These are phyloP conservation scores for Rhinogobius similis DNA, from an alignment of 2,113 vertebrate genomes.

Conservation along the genomic window DNA sequence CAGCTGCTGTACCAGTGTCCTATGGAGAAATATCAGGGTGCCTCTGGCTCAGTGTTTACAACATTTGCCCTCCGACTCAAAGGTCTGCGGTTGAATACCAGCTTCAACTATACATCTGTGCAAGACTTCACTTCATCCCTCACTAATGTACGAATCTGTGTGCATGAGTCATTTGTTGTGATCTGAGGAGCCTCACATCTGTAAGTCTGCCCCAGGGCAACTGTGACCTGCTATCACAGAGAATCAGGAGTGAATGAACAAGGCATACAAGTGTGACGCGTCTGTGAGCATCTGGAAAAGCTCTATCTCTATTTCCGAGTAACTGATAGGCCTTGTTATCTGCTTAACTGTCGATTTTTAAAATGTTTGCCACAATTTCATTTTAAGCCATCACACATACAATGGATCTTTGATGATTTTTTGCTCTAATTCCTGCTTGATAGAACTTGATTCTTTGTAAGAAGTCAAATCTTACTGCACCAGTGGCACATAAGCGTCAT, in stretches of 20 bases:
- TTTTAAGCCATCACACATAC: neutral
- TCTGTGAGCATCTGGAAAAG: neutral
- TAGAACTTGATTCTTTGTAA: neutral
- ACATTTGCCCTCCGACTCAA: neutral
- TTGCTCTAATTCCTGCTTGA: neutral
- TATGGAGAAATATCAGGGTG: neutral
- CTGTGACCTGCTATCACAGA: neutral
- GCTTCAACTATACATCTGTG: neutral
- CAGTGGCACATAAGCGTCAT: slow-evolving; percentile 1
- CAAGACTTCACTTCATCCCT: neutral
- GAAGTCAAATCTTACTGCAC: neutral
- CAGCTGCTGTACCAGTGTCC: neutral
- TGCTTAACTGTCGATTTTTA: neutral
- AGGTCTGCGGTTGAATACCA: neutral
- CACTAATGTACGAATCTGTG: neutral
- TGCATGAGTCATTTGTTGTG: neutral
- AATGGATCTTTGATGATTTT: neutral
- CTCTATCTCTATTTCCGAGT: neutral
- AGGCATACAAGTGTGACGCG: neutral
- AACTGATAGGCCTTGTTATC: neutral
- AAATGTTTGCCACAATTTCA: no score
- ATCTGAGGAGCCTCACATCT: neutral
- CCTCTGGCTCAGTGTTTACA: neutral
- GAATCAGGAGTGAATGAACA: neutral
- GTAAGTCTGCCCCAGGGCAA: neutral